These are phyloP conservation scores for Henricia sp. DNA, from an alignment of 53 echinoderm and acorn worm genomes.

Conservation along the genomic window DNA sequence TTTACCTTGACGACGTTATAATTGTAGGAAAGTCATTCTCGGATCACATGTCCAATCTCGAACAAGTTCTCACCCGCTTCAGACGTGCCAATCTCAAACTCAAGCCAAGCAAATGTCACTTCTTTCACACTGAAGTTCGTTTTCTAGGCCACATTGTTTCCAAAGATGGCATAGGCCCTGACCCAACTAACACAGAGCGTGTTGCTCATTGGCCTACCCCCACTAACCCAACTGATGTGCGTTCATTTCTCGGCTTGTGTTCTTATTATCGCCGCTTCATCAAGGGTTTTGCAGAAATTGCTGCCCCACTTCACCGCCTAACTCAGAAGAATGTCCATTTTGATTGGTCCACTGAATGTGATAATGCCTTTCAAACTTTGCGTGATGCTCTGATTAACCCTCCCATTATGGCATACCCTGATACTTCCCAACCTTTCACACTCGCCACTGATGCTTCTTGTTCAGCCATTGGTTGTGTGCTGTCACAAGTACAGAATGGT, in stretches of 20 bases:
- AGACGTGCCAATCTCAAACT: slow-evolving; percentile 27
- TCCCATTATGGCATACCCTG: slow-evolving; percentile 37
- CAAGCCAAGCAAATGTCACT: slow-evolving; percentile 59
- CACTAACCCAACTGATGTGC: slow-evolving; percentile 32
- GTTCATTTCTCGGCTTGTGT: slow-evolving; percentile 59
- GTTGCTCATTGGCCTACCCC: slow-evolving; percentile 66
- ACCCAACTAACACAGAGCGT: slow-evolving; percentile 54
- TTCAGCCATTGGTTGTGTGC: slow-evolving; percentile 26
- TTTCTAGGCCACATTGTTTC: slow-evolving; percentile 73
- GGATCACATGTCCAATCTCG: slow-evolving; percentile 17
- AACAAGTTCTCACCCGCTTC: slow-evolving; percentile 24
- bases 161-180: slow-evolving; percentile 52
- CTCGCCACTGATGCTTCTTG: slow-evolving; percentile 40
- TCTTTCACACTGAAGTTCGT: slow-evolving; percentile 21
- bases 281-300: slow-evolving; percentile 52
- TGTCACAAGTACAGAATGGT: slow-evolving; percentile 17
- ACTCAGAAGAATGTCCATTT: slow-evolving; percentile 59
- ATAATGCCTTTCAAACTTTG: slow-evolving; percentile 42
- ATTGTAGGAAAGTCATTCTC: slow-evolving; percentile 39
- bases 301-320: slow-evolving; percentile 54
- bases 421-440: background rate
- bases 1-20: slow-evolving; percentile 72
- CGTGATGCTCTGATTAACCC: slow-evolving; percentile 14
- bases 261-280: slow-evolving; percentile 63
- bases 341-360: slow-evolving; percentile 60